A percentile compares a stretch with the other conserved stretches of the same genome.
Conservation (phyloP, 2,888 invertebrate genomes). For the Noctuana brunneofusca region DNA sequence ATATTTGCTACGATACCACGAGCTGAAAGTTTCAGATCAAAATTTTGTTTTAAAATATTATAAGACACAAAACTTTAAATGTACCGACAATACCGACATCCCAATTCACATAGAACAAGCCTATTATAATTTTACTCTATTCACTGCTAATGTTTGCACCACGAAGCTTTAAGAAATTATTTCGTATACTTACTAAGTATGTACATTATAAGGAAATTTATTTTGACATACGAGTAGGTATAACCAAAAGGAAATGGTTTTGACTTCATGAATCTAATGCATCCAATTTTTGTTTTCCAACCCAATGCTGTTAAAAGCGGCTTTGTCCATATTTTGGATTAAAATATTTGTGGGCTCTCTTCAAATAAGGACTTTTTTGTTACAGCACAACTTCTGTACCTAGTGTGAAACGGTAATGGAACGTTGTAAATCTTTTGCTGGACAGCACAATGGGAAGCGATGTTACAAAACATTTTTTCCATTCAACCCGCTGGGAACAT, state of each 20-base stretch:
- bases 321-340: not conserved
- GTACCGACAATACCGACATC: too few relatives aligned
- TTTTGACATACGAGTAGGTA: too few relatives aligned
- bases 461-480: conserved; percentile 69
- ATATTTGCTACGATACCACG: conserved; percentile 21
- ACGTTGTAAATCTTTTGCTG: conserved; percentile 73
- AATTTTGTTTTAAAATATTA: conserved; percentile 17
- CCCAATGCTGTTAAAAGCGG: too few relatives aligned
- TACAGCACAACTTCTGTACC: conserved; percentile 32
- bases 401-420: conserved; percentile 61
- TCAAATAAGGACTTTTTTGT: conserved; percentile 23
- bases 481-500: conserved; percentile 65
- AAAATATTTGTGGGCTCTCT: conserved; percentile 1
- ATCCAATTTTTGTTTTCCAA: not conserved
- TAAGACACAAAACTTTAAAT: not conserved
- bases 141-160: too few relatives aligned
- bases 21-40: conserved; percentile 18
- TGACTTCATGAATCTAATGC: not conserved
- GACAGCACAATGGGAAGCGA: conserved; percentile 61
- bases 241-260: too few relatives aligned
- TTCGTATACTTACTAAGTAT: too few relatives aligned
- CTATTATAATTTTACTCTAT: too few relatives aligned
- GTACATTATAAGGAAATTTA: too few relatives aligned
- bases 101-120: too few relatives aligned
- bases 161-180: too few relatives aligned